Percentiles rank a stretch among this genome's conserved stretches.
Conservation (phyloP, 1,140 invertebrate genomes). For the Drosophila aff. region DNA sequence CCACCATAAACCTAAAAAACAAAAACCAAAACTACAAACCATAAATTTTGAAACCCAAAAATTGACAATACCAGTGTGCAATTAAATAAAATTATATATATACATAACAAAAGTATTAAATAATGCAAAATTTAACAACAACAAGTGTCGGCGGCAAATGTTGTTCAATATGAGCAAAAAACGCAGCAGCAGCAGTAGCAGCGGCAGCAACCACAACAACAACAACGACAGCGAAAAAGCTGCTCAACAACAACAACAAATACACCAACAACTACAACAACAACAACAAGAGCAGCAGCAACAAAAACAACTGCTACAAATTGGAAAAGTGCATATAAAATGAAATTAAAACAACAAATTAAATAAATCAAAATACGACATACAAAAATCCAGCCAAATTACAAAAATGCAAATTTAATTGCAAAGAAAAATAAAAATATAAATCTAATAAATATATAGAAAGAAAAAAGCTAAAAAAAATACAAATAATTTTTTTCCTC, state of each 20-base stretch:
- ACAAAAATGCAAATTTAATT: slow-evolving; percentile 20
- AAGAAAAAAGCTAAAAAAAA: slow-evolving; percentile 21
- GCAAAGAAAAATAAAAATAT: background rate
- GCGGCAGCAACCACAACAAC: slow-evolving; percentile 6
- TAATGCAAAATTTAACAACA: slow-evolving; percentile 31
- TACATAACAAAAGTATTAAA: slow-evolving; percentile 21
- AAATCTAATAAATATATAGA: slow-evolving; percentile 13
- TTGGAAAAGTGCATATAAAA: slow-evolving; percentile 26
- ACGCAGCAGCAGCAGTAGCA: slow-evolving; percentile 11
- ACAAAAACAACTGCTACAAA: slow-evolving; percentile 22
- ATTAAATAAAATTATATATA: slow-evolving; percentile 12
- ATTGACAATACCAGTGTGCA: slow-evolving; percentile 38
- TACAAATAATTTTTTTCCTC: slow-evolving; percentile 46
- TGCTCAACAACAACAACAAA: slow-evolving; percentile 10
- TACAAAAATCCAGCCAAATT: slow-evolving; percentile 17
- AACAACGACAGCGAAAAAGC: slow-evolving; percentile 22
- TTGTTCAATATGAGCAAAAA: slow-evolving; percentile 59
- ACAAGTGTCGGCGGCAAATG: slow-evolving; percentile 42
- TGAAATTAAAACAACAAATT: slow-evolving; percentile 33
- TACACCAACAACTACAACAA: background rate
- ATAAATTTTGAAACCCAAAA: slow-evolving; percentile 8
- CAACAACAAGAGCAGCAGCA: slow-evolving; percentile 22
- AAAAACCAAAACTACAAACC: slow-evolving; percentile 11
- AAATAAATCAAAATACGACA: slow-evolving; percentile 37
- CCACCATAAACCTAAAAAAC: slow-evolving; percentile 30